Conservation (phyloP, 1,140 invertebrate species). For the Trichomalopsis sarcophagae region DNA sequence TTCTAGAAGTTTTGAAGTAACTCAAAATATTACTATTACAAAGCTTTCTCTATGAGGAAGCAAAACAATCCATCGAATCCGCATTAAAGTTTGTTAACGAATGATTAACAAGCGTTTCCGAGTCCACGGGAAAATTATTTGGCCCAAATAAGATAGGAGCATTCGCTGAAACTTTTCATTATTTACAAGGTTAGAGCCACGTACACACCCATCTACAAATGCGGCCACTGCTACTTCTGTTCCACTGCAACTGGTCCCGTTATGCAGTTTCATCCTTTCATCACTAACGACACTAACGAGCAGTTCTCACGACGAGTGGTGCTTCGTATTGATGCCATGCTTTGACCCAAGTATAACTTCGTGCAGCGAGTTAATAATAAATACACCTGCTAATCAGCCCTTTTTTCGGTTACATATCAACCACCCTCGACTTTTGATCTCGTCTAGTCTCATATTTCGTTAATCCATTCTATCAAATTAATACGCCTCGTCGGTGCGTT, state of each 20-base stretch:
- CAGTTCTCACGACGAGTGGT: slow-evolving; percentile 30
- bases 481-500: background rate
- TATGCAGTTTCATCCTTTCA: slow-evolving; percentile 50
- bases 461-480: background rate
- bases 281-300: slow-evolving; percentile 54
- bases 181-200: background rate
- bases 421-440: background rate
- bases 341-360: slow-evolving; percentile 19
- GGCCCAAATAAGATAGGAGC: background rate
- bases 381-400: background rate
- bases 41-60: too few relatives aligned
- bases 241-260: background rate
- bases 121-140: background rate
- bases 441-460: background rate
- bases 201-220: background rate
- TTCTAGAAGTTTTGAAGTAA: too few relatives aligned
- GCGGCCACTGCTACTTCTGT: background rate
- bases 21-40: too few relatives aligned
- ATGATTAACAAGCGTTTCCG: too few relatives aligned
- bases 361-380: background rate
- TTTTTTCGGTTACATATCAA: too few relatives aligned
- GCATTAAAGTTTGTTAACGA: too few relatives aligned
- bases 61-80: too few relatives aligned
- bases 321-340: slow-evolving; percentile 22
- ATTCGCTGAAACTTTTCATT: background rate